Conservation (phyloP, 2,797 vertebrate species). For the Aselliscus stoliczkanus region DNA sequence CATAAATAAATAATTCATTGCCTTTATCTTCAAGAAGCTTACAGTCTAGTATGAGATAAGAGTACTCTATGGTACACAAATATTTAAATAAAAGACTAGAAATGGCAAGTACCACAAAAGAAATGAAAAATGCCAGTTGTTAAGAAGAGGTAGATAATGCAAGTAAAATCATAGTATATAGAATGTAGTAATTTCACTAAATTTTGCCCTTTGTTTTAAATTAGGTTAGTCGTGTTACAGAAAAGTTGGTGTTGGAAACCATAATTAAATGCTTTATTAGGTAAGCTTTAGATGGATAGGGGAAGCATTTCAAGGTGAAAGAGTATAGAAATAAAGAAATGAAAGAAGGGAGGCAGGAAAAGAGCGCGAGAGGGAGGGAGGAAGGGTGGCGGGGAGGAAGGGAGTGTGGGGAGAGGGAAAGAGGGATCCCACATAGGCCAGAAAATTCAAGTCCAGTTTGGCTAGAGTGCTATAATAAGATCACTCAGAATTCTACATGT, state of each 20-base stretch:
- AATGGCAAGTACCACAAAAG: neutral
- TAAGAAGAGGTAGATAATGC: neutral
- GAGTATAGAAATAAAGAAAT: neutral
- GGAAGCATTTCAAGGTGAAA: neutral
- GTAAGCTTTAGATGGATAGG: neutral
- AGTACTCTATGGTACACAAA: neutral
- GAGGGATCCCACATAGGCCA: neutral
- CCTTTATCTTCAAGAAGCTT: neutral
- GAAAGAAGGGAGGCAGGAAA: too few species aligned
- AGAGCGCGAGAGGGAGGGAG: rapidly evolving
- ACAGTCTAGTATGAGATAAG: neutral
- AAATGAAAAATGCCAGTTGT: neutral
- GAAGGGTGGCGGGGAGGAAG: too few species aligned
- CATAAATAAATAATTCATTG: neutral
- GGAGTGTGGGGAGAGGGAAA: too few species aligned
- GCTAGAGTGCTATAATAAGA: neutral
- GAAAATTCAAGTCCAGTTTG: neutral
- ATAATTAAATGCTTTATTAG: neutral
- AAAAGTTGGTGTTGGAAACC: neutral
- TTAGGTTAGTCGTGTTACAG: neutral
- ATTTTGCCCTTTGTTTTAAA: neutral
- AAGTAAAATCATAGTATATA: neutral
- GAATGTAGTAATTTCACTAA: neutral
- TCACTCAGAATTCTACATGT: neutral
- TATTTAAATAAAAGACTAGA: neutral